phyloP scores from a whole-genome alignment of 2,797 vertebrate species.

The Nyctalus aviator region DNA sequence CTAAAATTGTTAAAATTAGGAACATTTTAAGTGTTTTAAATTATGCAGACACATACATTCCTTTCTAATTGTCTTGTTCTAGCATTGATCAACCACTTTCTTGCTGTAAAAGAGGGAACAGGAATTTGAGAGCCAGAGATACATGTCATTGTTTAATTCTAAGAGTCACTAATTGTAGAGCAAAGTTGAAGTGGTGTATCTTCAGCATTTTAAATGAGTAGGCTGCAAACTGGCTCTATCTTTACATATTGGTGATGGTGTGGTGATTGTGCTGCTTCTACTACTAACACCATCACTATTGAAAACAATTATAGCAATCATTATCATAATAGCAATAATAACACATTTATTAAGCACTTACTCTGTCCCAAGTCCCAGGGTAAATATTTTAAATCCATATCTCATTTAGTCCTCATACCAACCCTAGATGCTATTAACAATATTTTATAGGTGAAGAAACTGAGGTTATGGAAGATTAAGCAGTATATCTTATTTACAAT shows the following conservation, averaged over 20 bases:
- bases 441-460: slow-evolving; percentile 5
- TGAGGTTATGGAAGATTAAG: not conserved
- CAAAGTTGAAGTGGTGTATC: not conserved
- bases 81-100: not conserved
- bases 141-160: not conserved
- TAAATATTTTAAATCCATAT: not conserved
- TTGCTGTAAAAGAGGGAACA: not conserved
- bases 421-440: not conserved
- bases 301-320: not conserved
- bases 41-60: not conserved
- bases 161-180: not conserved
- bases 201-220: not conserved
- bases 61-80: not conserved
- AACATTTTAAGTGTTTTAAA: not conserved
- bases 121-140: slow-evolving; percentile 13
- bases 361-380: not conserved
- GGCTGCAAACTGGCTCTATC: not conserved
- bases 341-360: not conserved
- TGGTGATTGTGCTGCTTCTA: not conserved
- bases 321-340: not conserved
- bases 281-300: not conserved
- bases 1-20: not conserved
- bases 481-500: not conserved
- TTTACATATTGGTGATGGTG: not conserved
- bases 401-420: not conserved